Conservation (phyloP, 2,797 vertebrate species). For the Miichthys miiuy region DNA sequence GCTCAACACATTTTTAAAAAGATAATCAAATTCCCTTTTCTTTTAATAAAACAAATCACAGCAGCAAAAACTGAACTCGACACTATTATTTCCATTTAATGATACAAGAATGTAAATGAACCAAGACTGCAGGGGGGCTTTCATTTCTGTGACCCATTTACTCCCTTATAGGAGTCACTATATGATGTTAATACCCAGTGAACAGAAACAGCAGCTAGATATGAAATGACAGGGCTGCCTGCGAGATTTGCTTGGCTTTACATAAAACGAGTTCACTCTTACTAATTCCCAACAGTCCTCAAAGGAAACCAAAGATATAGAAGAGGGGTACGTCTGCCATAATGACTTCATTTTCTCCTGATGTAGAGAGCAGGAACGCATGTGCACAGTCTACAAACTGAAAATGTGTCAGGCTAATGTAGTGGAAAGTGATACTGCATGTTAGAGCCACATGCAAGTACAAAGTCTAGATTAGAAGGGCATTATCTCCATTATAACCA, state of each 20-base stretch:
- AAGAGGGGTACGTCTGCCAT: background rate
- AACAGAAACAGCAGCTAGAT: slow-evolving; percentile 14
- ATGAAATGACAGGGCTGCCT: background rate
- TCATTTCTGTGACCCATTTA: slow-evolving; percentile 2
- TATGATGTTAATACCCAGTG: background rate
- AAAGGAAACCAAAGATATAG: background rate
- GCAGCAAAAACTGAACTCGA: background rate
- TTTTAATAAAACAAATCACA: no score
- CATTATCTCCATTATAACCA: no score
- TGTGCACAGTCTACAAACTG: background rate
- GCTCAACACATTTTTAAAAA: background rate
- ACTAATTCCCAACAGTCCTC: background rate
- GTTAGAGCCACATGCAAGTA: no score
- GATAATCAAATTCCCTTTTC: background rate
- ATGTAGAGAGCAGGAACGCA: no score
- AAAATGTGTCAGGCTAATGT: background rate
- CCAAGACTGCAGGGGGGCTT: background rate
- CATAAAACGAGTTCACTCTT: background rate
- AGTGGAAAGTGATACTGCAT: no score
- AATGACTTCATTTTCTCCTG: background rate
- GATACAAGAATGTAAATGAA: background rate
- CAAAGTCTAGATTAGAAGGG: no score
- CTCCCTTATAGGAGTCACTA: background rate
- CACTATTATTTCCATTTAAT: background rate
- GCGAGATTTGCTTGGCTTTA: slow-evolving; percentile 11